Conservation (phyloP, 2,113 vertebrate genomes). For the Dolichotis patagonum region DNA sequence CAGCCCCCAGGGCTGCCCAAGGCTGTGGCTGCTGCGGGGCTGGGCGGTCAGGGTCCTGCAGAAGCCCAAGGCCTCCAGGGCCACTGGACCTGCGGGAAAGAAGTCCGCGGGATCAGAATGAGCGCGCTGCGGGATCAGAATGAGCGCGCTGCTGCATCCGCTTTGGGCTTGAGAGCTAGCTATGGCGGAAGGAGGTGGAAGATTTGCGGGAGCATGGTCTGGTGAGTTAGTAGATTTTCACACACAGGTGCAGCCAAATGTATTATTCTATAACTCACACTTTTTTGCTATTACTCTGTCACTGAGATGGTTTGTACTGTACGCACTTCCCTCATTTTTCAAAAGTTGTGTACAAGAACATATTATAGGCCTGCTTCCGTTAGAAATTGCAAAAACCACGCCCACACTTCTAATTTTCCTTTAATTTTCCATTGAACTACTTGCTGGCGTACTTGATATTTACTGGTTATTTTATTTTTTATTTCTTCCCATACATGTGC, state of each 20-base stretch:
- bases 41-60: accelerated
- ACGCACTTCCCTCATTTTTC: neutral
- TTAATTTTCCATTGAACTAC: neutral
- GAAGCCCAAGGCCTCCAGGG: neutral
- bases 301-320: neutral
- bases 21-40: too few relatives aligned
- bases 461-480: neutral
- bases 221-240: neutral
- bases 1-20: too few relatives aligned
- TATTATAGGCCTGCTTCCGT: neutral
- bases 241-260: accelerated
- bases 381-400: neutral
- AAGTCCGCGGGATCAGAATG: neutral
- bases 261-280: neutral
- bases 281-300: neutral
- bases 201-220: neutral
- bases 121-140: neutral
- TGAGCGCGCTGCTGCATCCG: too few relatives aligned
- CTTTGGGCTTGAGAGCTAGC: neutral
- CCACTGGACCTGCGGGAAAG: neutral
- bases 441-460: neutral
- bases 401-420: neutral
- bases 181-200: neutral
- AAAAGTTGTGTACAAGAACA: neutral
- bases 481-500: neutral